phyloP scores from a whole-genome alignment of 2,797 vertebrate genomes.

The Apogon talboti region DNA sequence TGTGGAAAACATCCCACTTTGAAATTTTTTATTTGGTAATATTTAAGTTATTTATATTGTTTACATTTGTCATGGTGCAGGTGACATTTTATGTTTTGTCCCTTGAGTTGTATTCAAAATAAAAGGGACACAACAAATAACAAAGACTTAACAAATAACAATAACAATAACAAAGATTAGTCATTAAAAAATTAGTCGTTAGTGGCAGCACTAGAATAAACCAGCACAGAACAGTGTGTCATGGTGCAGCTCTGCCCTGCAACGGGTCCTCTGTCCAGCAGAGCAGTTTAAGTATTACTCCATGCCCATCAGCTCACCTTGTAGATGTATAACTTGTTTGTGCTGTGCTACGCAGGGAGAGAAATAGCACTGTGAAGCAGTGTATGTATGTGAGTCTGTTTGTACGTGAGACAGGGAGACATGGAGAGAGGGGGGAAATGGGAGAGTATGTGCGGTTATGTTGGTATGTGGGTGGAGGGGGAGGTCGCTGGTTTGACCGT shows the following conservation, averaged over 20 bases:
- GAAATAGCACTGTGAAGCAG: conserved; percentile 43
- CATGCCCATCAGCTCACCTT: conserved; percentile 37
- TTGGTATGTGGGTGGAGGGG: conserved; percentile 69
- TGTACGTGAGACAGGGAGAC: conserved; percentile 45
- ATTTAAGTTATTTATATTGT: no score
- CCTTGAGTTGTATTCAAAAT: no score
- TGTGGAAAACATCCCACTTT: no score
- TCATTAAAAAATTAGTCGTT: no score
- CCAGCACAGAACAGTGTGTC: conserved; percentile 21
- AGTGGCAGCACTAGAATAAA: no score
- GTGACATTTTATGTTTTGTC: no score
- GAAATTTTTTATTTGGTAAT: no score
- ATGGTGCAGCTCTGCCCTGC: conserved; percentile 24
- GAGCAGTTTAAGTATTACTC: conserved; percentile 38
- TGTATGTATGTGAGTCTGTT: conserved; percentile 54
- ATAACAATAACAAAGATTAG: no score
- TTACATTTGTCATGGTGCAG: no score
- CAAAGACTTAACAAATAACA: no score
- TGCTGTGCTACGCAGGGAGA: conserved; percentile 38
- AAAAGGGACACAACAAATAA: no score
- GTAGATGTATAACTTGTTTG: conserved; percentile 71
- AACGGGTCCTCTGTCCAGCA: conserved; percentile 19
- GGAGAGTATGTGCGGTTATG: conserved; percentile 67
- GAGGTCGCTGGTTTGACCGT: conserved; percentile 68
- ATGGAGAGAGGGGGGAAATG: conserved; percentile 41